Evolutionary conservation across 2,113 vertebrate genomes (phyloP), one percentile per base, ranked within the genome.

Genomic region (Monopterus albus): DNA sequence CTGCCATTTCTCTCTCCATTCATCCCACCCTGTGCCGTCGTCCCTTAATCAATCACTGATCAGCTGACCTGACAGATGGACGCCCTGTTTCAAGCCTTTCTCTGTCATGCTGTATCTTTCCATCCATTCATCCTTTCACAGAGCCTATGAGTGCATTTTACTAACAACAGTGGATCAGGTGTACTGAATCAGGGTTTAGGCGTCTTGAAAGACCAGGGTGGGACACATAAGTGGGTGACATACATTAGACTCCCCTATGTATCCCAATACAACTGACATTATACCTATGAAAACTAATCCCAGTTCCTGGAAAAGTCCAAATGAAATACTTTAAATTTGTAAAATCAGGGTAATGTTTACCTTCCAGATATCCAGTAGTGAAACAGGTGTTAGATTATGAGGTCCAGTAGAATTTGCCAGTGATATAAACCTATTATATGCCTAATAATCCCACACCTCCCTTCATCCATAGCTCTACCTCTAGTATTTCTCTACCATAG

Each of bases 11-110:
- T 67, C 74, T 62, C 62, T 81, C 76, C 64, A 84, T 74, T 83
- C 83, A 84, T 66, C 74, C 39, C 11, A 52, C 58, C 62, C 63
- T 62, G 49, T 45, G 25, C 72, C 62, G 84, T 79, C 80, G 8
- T 82, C 26, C 68, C 67, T 61, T 39, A 20, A 77, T 88, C 82
- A 83, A 87, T 86, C 86, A 71, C 47, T 46, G 58, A 61, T 71
- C 68, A 64, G 55, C 35, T 40, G 72, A 53, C 47, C 69, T 74
- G 85, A 82, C 87, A 90, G 84, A 87, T 88, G 85, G 83, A 79
- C 74, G 72, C 29, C 47, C 69, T 62, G 46, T 56, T 63, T 51
- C 50, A 26, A 55, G 62, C 58, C 29, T 55, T 56, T 66, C 64
- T 68, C 50, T 55, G 3, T 39, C 43, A 20, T n/a, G n/a, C 42